phyloP scores from a whole-genome alignment of 2,888 invertebrate genomes.

The Ctenicera cuprea region DNA sequence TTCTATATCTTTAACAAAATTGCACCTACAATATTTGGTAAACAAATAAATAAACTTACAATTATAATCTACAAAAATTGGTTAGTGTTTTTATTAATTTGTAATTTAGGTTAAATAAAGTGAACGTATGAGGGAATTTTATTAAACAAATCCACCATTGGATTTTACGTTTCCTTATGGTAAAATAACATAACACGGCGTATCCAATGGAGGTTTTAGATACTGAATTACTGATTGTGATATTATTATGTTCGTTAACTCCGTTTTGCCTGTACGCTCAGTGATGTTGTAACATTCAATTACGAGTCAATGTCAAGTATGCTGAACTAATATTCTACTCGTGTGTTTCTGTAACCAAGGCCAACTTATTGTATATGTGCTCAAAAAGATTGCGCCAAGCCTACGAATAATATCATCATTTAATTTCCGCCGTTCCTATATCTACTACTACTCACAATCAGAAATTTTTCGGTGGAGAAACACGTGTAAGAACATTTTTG shows the following conservation, averaged over 20 bases:
- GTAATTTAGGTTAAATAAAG: too few relatives aligned
- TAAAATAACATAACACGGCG: neutral
- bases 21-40: too few relatives aligned
- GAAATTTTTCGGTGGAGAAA: too few relatives aligned
- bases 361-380: slow-evolving; percentile 20
- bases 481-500: too few relatives aligned
- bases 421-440: neutral
- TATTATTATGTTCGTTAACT: slow-evolving; percentile 1
- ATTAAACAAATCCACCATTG: too few relatives aligned
- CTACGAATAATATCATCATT: neutral
- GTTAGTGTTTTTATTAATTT: too few relatives aligned
- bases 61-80: too few relatives aligned
- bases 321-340: slow-evolving; percentile 47
- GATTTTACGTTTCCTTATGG: neutral
- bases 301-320: slow-evolving; percentile 55
- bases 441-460: too few relatives aligned
- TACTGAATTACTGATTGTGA: neutral
- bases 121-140: too few relatives aligned
- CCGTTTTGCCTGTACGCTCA: slow-evolving; percentile 34
- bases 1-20: neutral
- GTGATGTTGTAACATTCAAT: slow-evolving; percentile 50
- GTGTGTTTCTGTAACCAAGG: slow-evolving; percentile 48
- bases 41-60: neutral
- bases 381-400: neutral
- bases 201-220: neutral